These are phyloP conservation scores for Corythoichthys intestinalis DNA, from an alignment of 2,113 vertebrate genomes.

Conservation along the genomic window DNA sequence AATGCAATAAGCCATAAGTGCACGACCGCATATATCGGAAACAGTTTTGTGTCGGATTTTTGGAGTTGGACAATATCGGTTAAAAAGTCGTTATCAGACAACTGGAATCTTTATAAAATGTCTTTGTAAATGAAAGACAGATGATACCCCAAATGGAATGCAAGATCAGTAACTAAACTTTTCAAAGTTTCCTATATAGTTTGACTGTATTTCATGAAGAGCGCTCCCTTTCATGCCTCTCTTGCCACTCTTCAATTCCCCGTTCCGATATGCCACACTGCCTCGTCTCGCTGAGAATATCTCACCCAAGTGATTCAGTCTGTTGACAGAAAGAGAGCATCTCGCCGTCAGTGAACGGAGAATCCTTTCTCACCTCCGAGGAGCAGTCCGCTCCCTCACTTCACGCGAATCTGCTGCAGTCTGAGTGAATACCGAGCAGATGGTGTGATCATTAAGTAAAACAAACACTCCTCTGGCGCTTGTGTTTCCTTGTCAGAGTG, in stretches of 20 bases:
- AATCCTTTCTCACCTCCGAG: conserved; percentile 41
- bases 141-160: background rate
- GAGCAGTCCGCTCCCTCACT: conserved; percentile 24
- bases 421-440: conserved; percentile 51
- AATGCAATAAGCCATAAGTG: too few species aligned
- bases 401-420: conserved; percentile 29
- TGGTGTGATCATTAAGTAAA: conserved; percentile 52
- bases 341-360: conserved; percentile 16
- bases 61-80: too few species aligned
- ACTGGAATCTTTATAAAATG: background rate
- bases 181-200: background rate
- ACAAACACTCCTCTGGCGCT: conserved; percentile 46
- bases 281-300: conserved; percentile 39
- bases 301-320: conserved; percentile 39
- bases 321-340: conserved; percentile 34
- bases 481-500: conserved; percentile 22
- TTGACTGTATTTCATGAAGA: conserved; percentile 18
- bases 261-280: conserved; percentile 15
- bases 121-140: background rate
- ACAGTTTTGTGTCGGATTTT: too few species aligned
- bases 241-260: conserved; percentile 10
- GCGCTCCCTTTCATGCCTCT: conserved; percentile 22
- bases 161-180: conserved; percentile 9
- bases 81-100: background rate
- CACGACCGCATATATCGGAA: too few species aligned